phyloP scores from a whole-genome alignment of 2,113 vertebrate genomes.

The Poeciliopsis turrubarensis region DNA sequence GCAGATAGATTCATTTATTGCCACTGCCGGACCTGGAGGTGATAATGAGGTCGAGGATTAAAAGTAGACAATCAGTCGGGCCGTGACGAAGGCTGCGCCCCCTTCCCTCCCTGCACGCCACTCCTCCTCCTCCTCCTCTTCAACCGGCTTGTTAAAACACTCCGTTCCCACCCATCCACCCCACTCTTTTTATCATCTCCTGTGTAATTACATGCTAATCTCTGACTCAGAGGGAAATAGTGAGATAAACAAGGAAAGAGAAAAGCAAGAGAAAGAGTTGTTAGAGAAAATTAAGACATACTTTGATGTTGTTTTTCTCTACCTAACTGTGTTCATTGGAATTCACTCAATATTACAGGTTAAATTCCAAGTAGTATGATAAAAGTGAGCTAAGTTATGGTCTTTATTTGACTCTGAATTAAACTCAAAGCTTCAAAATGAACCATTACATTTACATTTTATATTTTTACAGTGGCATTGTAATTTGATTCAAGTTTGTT shows the following conservation, averaged over 20 bases:
- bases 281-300: background rate
- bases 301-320: background rate
- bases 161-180: constrained; percentile 51
- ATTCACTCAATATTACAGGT: background rate
- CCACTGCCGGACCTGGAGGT: constrained; percentile 94
- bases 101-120: background rate
- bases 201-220: constrained; percentile 81
- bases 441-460: no score
- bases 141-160: constrained; percentile 86
- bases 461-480: background rate
- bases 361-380: background rate
- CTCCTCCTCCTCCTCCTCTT: constrained; percentile 53
- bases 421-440: no score
- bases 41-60: constrained; percentile 99
- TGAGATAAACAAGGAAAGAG: constrained; percentile 20
- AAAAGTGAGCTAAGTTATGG: background rate
- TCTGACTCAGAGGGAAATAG: constrained; percentile 63
- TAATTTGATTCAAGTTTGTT: background rate
- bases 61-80: constrained; percentile 89
- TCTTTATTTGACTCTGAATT: background rate
- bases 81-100: constrained; percentile 75
- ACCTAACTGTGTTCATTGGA: background rate
- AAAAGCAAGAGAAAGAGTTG: background rate
- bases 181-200: constrained; percentile 69
- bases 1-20: constrained; percentile 95